These are phyloP conservation scores for Plemyria rubiginata DNA, from an alignment of 2,888 invertebrate genomes.

Conservation along the genomic window DNA sequence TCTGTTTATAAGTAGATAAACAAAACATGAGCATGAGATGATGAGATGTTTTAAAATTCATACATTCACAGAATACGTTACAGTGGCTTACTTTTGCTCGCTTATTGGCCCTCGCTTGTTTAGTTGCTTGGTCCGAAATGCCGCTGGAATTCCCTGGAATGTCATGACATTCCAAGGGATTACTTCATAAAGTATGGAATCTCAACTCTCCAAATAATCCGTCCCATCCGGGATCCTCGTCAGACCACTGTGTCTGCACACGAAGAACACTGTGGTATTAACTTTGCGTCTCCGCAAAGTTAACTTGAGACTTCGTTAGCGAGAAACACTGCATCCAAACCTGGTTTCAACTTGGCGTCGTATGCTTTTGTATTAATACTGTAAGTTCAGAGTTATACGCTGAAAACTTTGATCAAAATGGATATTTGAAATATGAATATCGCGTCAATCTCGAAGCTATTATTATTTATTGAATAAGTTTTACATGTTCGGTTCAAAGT, in stretches of 20 bases:
- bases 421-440: too few species aligned
- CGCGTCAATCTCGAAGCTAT: not conserved
- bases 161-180: too few species aligned
- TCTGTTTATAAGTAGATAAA: too few species aligned
- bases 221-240: slow-evolving; percentile 26
- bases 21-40: too few species aligned
- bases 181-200: slow-evolving; percentile 32
- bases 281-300: slow-evolving; percentile 8
- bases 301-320: slow-evolving; percentile 8
- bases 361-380: not conserved
- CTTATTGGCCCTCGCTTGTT: not conserved
- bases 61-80: too few species aligned
- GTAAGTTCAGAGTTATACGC: not conserved
- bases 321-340: not conserved
- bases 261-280: slow-evolving; percentile 20
- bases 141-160: slow-evolving; percentile 12
- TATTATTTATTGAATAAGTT: not conserved
- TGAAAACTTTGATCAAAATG: too few species aligned
- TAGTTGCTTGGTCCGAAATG: not conserved
- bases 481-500: too few species aligned
- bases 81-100: too few species aligned
- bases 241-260: not conserved
- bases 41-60: too few species aligned
- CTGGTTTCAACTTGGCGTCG: slow-evolving; percentile 3
- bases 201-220: slow-evolving; percentile 23